A percentile compares a stretch with the other conserved stretches of the same genome.
Evolutionary conservation across 2,113 vertebrate species (phyloP).

Genomic region (Hypomesus transpacificus): DNA sequence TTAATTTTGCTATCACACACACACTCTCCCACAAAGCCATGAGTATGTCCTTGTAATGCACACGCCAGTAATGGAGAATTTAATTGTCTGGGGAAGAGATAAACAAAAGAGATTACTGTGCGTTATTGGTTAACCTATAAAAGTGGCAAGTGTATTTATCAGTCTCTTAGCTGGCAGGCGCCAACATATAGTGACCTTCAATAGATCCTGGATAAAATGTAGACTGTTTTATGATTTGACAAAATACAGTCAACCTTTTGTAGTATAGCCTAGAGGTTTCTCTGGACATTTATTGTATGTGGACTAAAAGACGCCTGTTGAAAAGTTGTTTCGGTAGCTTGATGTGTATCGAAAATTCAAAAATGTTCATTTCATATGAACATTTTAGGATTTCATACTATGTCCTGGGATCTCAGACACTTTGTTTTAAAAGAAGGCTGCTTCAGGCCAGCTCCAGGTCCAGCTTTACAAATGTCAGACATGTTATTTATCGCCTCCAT

Average conservation of each 20-base stretch:
- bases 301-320: too few species aligned
- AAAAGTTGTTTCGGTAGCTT: too few species aligned
- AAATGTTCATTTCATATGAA: too few species aligned
- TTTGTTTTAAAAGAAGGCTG: neutral
- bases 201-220: slow-evolving; percentile 17
- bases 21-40: slow-evolving; percentile 44
- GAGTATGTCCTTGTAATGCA: slow-evolving; percentile 48
- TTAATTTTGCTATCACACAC: slow-evolving; percentile 41
- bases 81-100: slow-evolving; percentile 54
- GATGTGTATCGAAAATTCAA: too few species aligned
- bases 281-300: too few species aligned
- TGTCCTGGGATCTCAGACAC: neutral
- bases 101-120: slow-evolving; percentile 53
- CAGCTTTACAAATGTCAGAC: slow-evolving; percentile 40
- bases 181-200: slow-evolving; percentile 25
- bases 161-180: neutral
- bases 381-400: neutral
- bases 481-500: slow-evolving; percentile 65
- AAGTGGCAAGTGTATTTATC: slow-evolving; percentile 25
- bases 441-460: slow-evolving; percentile 13
- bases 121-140: slow-evolving; percentile 44
- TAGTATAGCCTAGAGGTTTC: neutral
- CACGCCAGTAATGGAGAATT: slow-evolving; percentile 52
- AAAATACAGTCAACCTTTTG: slow-evolving; percentile 14
- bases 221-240: slow-evolving; percentile 28